Evolutionary conservation across 2,797 vertebrate species (phyloP).

Genomic region (Phoeniculus purpureus): DNA sequence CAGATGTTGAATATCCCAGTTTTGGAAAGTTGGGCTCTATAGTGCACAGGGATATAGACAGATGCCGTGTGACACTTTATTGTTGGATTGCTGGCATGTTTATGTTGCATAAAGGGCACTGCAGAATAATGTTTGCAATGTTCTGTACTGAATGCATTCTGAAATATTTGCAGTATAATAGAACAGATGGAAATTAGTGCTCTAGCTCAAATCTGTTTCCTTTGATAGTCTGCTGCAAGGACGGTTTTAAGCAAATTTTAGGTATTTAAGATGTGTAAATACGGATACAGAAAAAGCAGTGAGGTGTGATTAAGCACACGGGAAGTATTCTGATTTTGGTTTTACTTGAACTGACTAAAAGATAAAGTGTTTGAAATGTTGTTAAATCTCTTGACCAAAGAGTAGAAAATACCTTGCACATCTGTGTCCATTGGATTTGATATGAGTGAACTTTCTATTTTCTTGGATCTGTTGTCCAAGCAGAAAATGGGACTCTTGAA

Average conservation of each 20-base stretch:
- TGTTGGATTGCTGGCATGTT: not conserved
- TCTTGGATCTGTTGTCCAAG: not conserved
- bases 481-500: not conserved
- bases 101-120: not conserved
- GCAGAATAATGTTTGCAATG: not conserved
- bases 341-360: slow-evolving; percentile 11
- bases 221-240: slow-evolving; percentile 28
- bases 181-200: slow-evolving; percentile 62
- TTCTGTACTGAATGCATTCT: not conserved
- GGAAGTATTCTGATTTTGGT: slow-evolving; percentile 20
- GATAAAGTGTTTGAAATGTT: not conserved
- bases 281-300: not conserved
- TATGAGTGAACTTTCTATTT: not conserved
- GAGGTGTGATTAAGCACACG: not conserved
- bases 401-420: not conserved
- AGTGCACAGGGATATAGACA: not conserved
- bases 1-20: slow-evolving; percentile 22
- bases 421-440: not conserved
- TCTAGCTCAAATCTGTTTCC: slow-evolving; percentile 1
- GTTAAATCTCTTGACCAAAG: not conserved
- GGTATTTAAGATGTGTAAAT: slow-evolving; percentile 25
- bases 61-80: slow-evolving; percentile 39
- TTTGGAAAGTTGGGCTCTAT: not conserved
- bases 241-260: slow-evolving; percentile 43
- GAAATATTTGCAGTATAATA: slow-evolving; percentile 22